Percentiles rank a stretch among this genome's conserved stretches.
Evolutionary conservation across 2,113 vertebrate genomes (phyloP).

Genomic region (Urocolius indicus): DNA sequence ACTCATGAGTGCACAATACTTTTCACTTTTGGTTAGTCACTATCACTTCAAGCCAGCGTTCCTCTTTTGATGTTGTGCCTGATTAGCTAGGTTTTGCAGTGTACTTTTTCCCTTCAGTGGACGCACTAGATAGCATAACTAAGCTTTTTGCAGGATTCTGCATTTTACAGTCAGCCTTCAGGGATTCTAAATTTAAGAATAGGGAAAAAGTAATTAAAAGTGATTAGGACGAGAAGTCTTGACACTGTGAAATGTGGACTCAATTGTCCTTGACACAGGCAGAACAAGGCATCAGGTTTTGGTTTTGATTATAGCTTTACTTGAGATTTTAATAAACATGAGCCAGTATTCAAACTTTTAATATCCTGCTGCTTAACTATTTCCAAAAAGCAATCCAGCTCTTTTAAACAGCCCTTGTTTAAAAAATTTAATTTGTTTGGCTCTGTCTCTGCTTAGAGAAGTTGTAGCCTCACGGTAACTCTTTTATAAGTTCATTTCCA

Average conservation of each 20-base stretch:
- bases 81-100: constrained; percentile 66
- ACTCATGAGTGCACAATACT: constrained; percentile 49
- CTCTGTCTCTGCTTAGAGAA: constrained; percentile 76
- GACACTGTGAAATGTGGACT: constrained; percentile 66
- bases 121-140: constrained; percentile 29
- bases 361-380: constrained; percentile 86
- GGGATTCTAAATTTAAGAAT: constrained; percentile 72
- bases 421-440: constrained; percentile 83
- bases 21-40: constrained; percentile 76
- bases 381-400: constrained; percentile 81
- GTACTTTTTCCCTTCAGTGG: constrained; percentile 15
- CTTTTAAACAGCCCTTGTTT: constrained; percentile 78
- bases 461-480: constrained; percentile 77
- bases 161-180: constrained; percentile 59
- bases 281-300: constrained; percentile 71
- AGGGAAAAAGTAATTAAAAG: constrained; percentile 77
- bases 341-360: constrained; percentile 82
- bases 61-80: constrained; percentile 60
- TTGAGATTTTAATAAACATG: constrained; percentile 83
- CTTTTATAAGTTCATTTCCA: constrained; percentile 79
- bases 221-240: constrained; percentile 71
- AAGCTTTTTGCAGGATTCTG: constrained; percentile 45
- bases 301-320: constrained; percentile 83
- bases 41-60: constrained; percentile 64
- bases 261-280: constrained; percentile 70